Evolutionary conservation across 2,113 vertebrate genomes (phyloP), one percentile per base, ranked within the genome.

Genomic region (Plotosus lineatus): DNA sequence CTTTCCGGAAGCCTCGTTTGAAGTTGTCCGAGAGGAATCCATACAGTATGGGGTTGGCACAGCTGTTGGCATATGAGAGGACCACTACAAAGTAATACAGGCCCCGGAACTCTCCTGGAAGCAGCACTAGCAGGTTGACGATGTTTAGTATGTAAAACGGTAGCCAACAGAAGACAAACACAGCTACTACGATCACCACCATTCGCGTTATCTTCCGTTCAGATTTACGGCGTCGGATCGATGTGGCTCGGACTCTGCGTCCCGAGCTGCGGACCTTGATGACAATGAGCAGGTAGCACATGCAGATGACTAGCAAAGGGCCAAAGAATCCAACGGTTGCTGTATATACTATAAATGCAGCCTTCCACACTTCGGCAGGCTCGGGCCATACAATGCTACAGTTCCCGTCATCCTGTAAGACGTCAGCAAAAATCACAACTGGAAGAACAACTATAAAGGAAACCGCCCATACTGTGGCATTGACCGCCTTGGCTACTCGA

Each of bases 1-100:
- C 93, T 84, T 95, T 93, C 77, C 93, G 91, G 90, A 99, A 97
- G 68, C 97, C 97, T 84, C 96, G 92, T 90, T 98, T 96, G 91
- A 99, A 98, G 89, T 96, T 97, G 83, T 97, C 95, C 14, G 97
- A 98, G 77, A 99, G 95, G 89, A 99, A 97, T 76, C 96, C 97
- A 0, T 99, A 98, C 55, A 99, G 93, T 72, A 99, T 94, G 75
- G 97, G 97, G 79, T 99, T 99, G 85, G 97, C 96, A 0, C 97
- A 98, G 89, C 96, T 98, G 92, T 98, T 98, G 66, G 97, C 95
- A 0, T 99, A 99, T 0, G 97, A 97, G 81, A 99, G 93, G n/a
- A 96, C 95, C 51, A 99, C 96, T 12, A 98, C 96, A 0, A 97
- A 95, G 84, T 95, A 95, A 89, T 98, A 99, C 79, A 99, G 90